phyloP scores from a whole-genome alignment of 2,113 vertebrate genomes.

The Camarhynchus parvulus region DNA sequence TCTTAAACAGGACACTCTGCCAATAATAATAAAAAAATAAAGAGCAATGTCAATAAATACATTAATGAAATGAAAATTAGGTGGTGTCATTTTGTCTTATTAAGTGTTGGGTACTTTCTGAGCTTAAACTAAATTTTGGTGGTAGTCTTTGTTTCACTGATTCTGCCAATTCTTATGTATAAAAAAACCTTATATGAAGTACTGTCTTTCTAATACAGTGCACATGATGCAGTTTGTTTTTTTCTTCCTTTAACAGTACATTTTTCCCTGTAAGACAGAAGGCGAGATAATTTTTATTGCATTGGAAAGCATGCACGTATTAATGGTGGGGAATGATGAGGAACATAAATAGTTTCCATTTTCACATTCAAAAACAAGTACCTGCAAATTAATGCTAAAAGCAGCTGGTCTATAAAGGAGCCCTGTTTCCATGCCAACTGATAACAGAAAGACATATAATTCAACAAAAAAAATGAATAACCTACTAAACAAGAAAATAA shows the following conservation, averaged over 20 bases:
- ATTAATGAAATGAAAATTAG: not conserved
- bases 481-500: constrained; percentile 26
- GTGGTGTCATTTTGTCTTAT: not conserved
- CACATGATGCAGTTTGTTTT: not conserved
- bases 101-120: not conserved
- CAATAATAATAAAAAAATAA: not conserved
- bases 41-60: not conserved
- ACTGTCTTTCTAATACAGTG: not conserved
- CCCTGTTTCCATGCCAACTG: constrained; percentile 64
- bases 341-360: constrained; percentile 50
- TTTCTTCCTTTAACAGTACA: not conserved
- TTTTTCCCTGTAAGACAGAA: not conserved
- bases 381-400: constrained; percentile 68
- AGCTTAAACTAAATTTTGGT: not conserved
- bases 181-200: not conserved
- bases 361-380: constrained; percentile 52
- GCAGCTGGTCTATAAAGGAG: constrained; percentile 43
- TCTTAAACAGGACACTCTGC: not conserved
- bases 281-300: not conserved
- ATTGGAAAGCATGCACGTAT: not conserved
- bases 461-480: constrained; percentile 32
- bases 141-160: not conserved
- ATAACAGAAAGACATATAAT: constrained; percentile 41
- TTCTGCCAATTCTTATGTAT: not conserved
- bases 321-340: constrained; percentile 32